phyloP scores from a whole-genome alignment of 2,888 invertebrate species.

The Brenthis daphne region DNA sequence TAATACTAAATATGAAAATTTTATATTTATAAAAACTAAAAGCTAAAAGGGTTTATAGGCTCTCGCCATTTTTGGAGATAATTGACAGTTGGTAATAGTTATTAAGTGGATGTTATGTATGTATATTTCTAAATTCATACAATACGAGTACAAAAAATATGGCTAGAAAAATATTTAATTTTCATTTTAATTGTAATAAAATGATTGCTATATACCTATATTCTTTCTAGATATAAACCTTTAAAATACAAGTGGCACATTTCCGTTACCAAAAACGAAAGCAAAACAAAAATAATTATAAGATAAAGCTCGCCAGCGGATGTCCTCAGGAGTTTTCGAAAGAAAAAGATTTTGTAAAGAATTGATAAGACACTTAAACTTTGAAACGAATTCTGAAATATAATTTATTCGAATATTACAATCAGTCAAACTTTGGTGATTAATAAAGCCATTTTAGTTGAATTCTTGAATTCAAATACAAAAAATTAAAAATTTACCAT shows the following conservation, averaged over 20 bases:
- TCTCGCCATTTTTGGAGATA: too few species aligned
- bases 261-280: constrained; percentile 1
- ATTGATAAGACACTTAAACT: constrained; percentile 30
- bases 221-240: neutral
- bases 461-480: constrained; percentile 1
- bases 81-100: too few species aligned
- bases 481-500: neutral
- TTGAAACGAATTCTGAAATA: constrained; percentile 22
- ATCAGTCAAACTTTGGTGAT: constrained; percentile 16
- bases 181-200: too few species aligned
- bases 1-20: too few species aligned
- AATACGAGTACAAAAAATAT: too few species aligned
- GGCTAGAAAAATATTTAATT: too few species aligned
- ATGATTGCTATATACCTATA: neutral
- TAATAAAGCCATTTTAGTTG: constrained; percentile 20
- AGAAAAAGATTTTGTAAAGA: constrained; percentile 21
- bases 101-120: too few species aligned
- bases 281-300: constrained; percentile 17
- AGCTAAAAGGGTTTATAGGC: too few species aligned
- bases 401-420: constrained; percentile 16
- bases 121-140: too few species aligned
- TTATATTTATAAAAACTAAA: too few species aligned
- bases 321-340: constrained; percentile 13
- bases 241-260: neutral
- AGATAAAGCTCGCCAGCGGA: constrained; percentile 21